These are phyloP conservation scores for Gavialis gangeticus DNA, from an alignment of 2,113 vertebrate species.

Conservation along the genomic window DNA sequence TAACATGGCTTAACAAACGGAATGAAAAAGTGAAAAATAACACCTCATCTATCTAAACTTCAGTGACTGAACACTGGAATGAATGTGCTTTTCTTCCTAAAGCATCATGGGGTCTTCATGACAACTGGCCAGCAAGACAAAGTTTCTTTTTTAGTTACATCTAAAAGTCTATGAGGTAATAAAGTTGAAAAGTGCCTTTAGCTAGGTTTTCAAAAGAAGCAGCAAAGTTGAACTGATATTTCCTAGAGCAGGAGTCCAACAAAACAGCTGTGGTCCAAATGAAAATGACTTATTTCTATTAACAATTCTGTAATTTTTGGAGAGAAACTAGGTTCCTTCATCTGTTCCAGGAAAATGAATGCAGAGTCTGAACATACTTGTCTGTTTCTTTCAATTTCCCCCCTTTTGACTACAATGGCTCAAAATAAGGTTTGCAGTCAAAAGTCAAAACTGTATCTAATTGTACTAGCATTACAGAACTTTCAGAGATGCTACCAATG, in stretches of 20 bases:
- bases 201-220: conserved; percentile 34
- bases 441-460: conserved; percentile 47
- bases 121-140: neutral
- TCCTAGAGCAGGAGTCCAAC: conserved; percentile 25
- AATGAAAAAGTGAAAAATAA: conserved; percentile 13
- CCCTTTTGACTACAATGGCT: neutral
- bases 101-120: conserved; percentile 41
- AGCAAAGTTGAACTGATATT: conserved; percentile 38
- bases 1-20: neutral
- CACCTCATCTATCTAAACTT: neutral
- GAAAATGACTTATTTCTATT: neutral
- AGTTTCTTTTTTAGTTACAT: conserved; percentile 38
- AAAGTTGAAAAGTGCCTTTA: neutral
- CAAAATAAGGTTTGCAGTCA: conserved; percentile 41
- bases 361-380: neutral
- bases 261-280: conserved; percentile 63
- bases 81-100: conserved; percentile 60
- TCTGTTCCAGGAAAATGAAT: neutral
- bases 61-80: conserved; percentile 28
- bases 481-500: conserved; percentile 39
- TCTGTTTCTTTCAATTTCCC: conserved; percentile 24
- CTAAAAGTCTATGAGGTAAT: conserved; percentile 45
- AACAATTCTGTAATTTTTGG: conserved; percentile 25
- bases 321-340: neutral
- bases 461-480: conserved; percentile 20